A percentile compares a stretch with the other conserved stretches of the same genome.
Conservation (phyloP, 2,113 vertebrate species). For the Chloropsis cyanopogon region DNA sequence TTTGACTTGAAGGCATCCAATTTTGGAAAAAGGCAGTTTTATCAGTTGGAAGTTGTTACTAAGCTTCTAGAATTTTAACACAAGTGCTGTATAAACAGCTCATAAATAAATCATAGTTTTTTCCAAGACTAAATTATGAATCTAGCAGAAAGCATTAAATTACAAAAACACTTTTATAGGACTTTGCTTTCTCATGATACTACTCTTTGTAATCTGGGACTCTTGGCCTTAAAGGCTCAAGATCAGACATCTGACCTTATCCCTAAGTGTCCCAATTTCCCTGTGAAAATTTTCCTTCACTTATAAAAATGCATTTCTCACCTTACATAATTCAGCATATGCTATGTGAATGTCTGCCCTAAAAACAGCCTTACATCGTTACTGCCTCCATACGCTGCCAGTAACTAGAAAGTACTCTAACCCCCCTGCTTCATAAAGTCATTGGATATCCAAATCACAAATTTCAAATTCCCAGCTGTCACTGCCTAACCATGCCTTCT, state of each 20-base stretch:
- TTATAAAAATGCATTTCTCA: not conserved
- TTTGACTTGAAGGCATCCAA: not conserved
- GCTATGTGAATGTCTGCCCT: not conserved
- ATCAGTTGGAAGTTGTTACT: not conserved
- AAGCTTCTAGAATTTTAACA: not conserved
- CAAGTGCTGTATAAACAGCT: not conserved
- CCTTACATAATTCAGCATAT: not conserved
- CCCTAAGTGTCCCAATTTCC: not conserved
- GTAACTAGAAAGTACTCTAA: not conserved
- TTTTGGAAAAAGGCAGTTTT: not conserved
- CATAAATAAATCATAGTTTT: not conserved
- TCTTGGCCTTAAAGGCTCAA: not conserved
- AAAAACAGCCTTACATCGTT: not conserved
- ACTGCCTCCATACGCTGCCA: not conserved
- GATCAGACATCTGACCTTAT: not conserved
- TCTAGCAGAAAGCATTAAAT: not conserved
- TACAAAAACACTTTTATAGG: not conserved
- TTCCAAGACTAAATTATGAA: not conserved
- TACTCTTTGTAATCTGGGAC: not conserved
- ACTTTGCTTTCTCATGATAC: not conserved
- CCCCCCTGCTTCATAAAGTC: not conserved
- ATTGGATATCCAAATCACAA: not conserved
- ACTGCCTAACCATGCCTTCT: not conserved
- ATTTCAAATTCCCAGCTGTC: constrained; percentile 45
- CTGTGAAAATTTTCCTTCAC: not conserved